Base-by-base conservation (phyloP, 1,140 invertebrate genomes). In the Daktulosphaira vitifoliae region DNA sequence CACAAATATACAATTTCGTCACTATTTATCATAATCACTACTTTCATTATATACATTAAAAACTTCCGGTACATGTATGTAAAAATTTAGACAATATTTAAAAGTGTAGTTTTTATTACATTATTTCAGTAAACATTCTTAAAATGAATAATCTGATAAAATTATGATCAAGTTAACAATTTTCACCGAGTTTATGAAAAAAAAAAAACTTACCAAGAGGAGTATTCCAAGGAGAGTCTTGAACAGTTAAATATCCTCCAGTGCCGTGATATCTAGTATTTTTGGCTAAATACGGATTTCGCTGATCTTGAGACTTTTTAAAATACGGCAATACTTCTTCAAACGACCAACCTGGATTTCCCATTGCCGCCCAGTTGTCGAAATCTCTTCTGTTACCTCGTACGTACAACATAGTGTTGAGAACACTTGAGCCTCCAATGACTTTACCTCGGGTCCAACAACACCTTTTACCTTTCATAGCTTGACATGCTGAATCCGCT, bases 351-450 rank as follows among this genome's bases (percentile, higher is more conserved):
- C 90, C 90, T 0, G 80, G 77, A 71, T 95, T 95, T 0, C 94
- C 93, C 42, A 90, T 81, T 0, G 79, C 78, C 38, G 87, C 87
- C 94, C 94, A 98, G 53, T 88, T 81, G 73, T 97, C 89, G 71
- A 84, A 98, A 73, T 97, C 93, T 3, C 84, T 78, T 65, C 84
- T 81, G 77, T 96, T 94, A 0, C 94, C 94, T 65, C 94, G 78
- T 6, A 96, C 84, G 73, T 96, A 96, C 0, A 95, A 81, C 93
- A 97, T 90, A 0, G 88, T 89, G 68, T 91, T 92, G 0, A 91
- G 74, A 0, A 90, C 88, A 15, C 84, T 86, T 0, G 89, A 92
- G 1, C 94, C 95, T 1, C 71, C 71, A 25, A 73, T 71, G 64
- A 79, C 78, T 76, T 91, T 90, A 44, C 89, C 89, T 59, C 88